These are phyloP conservation scores for Probosciger aterrimus DNA, from an alignment of 2,113 vertebrate species.

Conservation along the genomic window DNA sequence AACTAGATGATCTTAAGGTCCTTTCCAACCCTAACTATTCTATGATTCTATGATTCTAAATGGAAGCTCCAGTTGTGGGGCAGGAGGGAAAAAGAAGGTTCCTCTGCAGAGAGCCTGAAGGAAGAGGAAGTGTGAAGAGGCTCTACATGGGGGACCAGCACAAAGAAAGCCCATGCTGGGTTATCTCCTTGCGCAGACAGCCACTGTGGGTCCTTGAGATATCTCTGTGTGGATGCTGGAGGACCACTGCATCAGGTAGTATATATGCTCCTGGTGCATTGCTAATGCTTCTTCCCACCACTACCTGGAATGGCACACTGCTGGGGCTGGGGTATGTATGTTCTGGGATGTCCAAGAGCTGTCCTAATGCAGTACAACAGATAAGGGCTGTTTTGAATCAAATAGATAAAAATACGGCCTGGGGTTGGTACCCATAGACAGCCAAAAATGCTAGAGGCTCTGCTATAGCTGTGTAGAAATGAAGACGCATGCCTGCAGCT, in stretches of 20 bases:
- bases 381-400: background rate
- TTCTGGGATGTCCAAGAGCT: background rate
- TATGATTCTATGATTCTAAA: no score
- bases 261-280: background rate
- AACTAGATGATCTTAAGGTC: no score
- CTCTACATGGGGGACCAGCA: background rate
- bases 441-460: background rate
- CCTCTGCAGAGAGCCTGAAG: background rate
- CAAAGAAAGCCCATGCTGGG: background rate
- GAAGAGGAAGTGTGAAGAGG: background rate
- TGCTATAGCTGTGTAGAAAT: background rate
- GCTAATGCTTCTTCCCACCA: background rate
- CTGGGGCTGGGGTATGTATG: fast-evolving
- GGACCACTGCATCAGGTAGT: fast-evolving
- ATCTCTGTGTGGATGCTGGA: background rate
- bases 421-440: background rate
- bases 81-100: background rate
- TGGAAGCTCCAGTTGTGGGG: background rate
- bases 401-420: background rate
- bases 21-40: no score
- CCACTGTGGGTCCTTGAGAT: background rate
- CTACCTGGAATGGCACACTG: background rate
- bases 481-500: background rate
- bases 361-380: no score
- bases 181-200: fast-evolving